These are phyloP conservation scores for Micromys minutus DNA, from an alignment of 2,113 vertebrate species.

Conservation along the genomic window DNA sequence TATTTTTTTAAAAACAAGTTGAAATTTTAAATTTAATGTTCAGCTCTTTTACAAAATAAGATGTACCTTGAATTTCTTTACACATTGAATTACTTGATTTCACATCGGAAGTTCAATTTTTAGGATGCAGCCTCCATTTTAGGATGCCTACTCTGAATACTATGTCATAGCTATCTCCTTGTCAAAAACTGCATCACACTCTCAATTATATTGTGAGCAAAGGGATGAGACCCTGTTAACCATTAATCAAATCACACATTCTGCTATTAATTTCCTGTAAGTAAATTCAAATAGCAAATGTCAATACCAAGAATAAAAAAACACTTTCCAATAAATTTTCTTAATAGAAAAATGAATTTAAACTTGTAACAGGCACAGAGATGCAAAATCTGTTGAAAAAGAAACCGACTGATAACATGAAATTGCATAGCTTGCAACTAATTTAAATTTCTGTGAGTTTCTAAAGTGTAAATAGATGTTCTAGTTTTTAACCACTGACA, in stretches of 20 bases:
- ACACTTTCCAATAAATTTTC: not conserved
- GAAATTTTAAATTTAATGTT: not conserved
- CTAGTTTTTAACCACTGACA: constrained; percentile 22
- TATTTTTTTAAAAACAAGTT: constrained; percentile 30
- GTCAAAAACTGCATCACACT: not conserved
- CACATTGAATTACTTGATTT: constrained; percentile 52
- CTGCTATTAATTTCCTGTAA: constrained; percentile 62
- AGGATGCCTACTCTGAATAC: constrained; percentile 29
- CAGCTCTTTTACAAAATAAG: not conserved
- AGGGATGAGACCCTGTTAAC: not conserved
- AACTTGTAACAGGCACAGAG: constrained; percentile 56
- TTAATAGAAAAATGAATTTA: constrained; percentile 42
- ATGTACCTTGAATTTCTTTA: constrained; percentile 46
- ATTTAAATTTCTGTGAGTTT: constrained; percentile 71
- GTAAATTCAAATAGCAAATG: not conserved
- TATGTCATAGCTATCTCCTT: not conserved
- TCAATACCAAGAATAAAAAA: constrained; percentile 60
- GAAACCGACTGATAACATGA: constrained; percentile 49
- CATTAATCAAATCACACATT: constrained; percentile 42
- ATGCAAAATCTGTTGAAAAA: constrained; percentile 58
- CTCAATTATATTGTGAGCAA: constrained; percentile 17
- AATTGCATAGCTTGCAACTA: constrained; percentile 55
- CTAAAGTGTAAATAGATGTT: constrained; percentile 1
- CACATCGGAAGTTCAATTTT: not conserved
- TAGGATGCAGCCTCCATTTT: not conserved